Evolutionary conservation across 2,113 vertebrate species (phyloP).

Genomic region (Pogonocichla stellata): DNA sequence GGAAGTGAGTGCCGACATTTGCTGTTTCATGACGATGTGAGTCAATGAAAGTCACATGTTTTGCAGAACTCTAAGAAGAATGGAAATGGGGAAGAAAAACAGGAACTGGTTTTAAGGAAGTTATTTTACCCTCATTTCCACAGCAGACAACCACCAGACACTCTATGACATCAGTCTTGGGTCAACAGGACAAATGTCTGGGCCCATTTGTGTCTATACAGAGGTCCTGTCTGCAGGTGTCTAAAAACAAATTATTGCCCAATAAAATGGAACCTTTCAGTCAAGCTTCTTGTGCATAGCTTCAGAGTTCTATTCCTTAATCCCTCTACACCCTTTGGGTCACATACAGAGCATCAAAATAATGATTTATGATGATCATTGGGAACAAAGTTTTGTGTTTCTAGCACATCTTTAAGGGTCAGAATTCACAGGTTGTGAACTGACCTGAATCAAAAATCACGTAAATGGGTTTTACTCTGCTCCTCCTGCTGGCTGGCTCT

Average conservation of each 20-base stretch:
- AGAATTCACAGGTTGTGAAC: not conserved
- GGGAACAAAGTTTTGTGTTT: not conserved
- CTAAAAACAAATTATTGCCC: not conserved
- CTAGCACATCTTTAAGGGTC: not conserved
- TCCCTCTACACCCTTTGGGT: not conserved
- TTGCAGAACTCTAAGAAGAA: not conserved
- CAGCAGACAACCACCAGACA: constrained; percentile 41
- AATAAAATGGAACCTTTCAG: not conserved
- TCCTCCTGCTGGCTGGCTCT: not conserved
- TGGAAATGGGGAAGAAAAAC: constrained; percentile 33
- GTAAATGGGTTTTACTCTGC: not conserved
- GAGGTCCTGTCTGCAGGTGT: not conserved
- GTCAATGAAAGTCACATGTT: constrained; percentile 6
- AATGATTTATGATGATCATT: not conserved
- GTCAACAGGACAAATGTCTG: not conserved
- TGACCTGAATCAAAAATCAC: not conserved
- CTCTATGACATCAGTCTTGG: not conserved
- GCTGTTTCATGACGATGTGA: not conserved
- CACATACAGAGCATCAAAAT: not conserved
- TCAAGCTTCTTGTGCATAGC: rapidly evolving
- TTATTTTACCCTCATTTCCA: not conserved
- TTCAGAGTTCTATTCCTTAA: not conserved
- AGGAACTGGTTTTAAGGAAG: constrained; percentile 48
- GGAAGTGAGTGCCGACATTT: not conserved
- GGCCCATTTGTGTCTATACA: too few relatives aligned